Evolutionary conservation across 1,140 invertebrate genomes (phyloP).

Genomic region (Cotesia typhae): DNA sequence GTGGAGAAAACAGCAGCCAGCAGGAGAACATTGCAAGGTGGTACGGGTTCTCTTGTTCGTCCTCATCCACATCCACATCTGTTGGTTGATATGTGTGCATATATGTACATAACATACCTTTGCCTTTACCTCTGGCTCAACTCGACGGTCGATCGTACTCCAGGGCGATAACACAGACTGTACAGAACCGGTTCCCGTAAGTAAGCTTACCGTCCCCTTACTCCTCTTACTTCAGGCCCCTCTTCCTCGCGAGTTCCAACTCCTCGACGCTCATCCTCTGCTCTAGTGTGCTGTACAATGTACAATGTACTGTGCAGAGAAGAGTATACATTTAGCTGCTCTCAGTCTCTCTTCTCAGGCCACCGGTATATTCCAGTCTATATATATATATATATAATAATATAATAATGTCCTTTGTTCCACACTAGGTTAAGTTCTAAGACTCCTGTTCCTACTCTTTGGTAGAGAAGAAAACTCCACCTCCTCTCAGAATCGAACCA

Average conservation of each 20-base stretch:
- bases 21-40: neutral
- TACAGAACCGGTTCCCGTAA: conserved; percentile 36
- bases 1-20: conserved; percentile 22
- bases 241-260: conserved; percentile 18
- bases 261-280: conserved; percentile 18
- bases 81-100: no score
- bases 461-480: no score
- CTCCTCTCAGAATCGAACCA: conserved; percentile 33
- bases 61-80: no score
- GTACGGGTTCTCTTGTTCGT: no score
- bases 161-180: conserved; percentile 13
- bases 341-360: neutral
- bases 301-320: no score
- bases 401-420: neutral
- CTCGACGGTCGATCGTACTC: no score
- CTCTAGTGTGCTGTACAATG: no score
- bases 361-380: neutral
- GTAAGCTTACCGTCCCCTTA: conserved; percentile 16
- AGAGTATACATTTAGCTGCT: neutral
- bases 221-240: conserved; percentile 15
- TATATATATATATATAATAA: neutral
- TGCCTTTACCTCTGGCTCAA: no score
- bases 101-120: conserved; percentile 18
- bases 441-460: no score
- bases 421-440: neutral